Base-by-base conservation (phyloP, 2,888 invertebrate species). In the Drosophila niveifrons region DNA sequence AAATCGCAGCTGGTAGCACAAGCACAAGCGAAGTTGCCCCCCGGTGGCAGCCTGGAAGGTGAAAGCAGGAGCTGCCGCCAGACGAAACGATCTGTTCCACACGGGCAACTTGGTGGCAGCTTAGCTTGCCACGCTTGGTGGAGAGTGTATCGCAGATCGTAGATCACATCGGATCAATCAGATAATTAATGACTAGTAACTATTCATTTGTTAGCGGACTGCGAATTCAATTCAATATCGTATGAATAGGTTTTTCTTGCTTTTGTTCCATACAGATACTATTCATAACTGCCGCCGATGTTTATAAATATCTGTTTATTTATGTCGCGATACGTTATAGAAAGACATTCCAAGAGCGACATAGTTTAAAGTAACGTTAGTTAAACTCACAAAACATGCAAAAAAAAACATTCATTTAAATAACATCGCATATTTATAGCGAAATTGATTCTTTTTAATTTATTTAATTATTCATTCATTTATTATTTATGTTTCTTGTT, bases 61-160 rank as follows among this genome's bases (percentile, higher is more conserved):
- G 66, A 71, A 75, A 75, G 66, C 72, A 51, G 53, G 18, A 57
- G 41, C 28, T 31, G 23, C 23, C 23, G 23, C 23, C 2, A 9
- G n/a, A 15, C 8, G 7, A 34, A 52, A 34, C 28, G 29, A 56
- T 28, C 23, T 34, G 34, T 10, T 18, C 36, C 39, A 41, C 36
- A 23, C 23, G 23, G 2, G 23, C 44, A 50, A 15, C 61, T 31
- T 48, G 41, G 31, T 41, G 39, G 56, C 39, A 9, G 9, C 51
- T 10, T 13, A 18, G 44, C 41, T 13, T 39, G 31, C 17, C 31
- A 28, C n/a, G n/a, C 29, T 11, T 11, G 23, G 9, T 9, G 44
- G 58, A 59, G n/a, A n/a, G n/a, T n/a, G n/a, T n/a, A n/a, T 67
- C 44, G 64, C 13, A 52, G 34, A 50, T 66, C 28, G 11, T 9